phyloP scores from a whole-genome alignment of 1,140 invertebrate genomes.

The Steinernema feltiae region DNA sequence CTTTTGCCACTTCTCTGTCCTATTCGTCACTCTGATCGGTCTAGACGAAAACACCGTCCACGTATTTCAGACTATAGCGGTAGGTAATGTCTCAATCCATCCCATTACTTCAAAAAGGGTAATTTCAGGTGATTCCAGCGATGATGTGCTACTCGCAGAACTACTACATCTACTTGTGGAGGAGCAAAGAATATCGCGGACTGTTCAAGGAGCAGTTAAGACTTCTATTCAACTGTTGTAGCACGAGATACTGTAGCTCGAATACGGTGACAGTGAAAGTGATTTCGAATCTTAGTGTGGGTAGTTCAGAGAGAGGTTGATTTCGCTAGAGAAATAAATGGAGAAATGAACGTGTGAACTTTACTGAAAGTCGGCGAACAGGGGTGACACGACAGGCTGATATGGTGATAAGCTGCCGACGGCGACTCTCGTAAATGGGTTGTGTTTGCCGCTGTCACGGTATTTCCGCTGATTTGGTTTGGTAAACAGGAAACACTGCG shows the following conservation, averaged over 20 bases:
- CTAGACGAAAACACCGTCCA: background rate
- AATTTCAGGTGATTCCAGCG: background rate
- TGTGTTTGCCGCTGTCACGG: no score
- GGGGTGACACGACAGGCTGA: no score
- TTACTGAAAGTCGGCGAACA: no score
- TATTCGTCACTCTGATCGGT: background rate
- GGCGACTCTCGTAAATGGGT: no score
- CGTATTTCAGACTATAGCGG: background rate
- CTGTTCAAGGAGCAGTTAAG: background rate
- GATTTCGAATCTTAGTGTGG: no score
- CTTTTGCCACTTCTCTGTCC: background rate
- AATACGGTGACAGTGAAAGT: background rate
- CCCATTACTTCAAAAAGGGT: background rate
- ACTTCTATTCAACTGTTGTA: background rate
- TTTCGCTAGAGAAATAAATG: no score
- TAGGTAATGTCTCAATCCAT: background rate
- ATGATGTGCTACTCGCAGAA: background rate
- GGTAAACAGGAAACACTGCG: no score
- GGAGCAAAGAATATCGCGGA: background rate
- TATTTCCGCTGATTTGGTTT: no score
- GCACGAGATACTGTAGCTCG: background rate
- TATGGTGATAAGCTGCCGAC: no score
- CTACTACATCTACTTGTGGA: constrained; percentile 9
- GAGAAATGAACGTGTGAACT: no score
- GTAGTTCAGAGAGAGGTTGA: no score